Evolutionary conservation across 2,113 vertebrate genomes (phyloP).

Genomic region (Columba livia): DNA sequence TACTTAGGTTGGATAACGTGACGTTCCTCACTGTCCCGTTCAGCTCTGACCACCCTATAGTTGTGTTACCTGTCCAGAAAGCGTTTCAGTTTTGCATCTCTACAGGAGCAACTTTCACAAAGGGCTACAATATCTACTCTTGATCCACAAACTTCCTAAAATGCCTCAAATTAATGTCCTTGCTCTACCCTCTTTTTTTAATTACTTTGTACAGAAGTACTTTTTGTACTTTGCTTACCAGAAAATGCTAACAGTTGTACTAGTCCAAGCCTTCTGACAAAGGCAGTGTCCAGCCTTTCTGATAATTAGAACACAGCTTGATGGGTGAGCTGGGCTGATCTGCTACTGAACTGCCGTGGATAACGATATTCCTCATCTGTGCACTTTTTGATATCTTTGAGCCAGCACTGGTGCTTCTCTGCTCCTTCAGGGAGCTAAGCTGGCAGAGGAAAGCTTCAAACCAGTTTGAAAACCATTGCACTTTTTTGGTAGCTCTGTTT

Average conservation of each 20-base stretch:
- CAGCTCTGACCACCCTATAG: neutral
- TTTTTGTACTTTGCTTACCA: neutral
- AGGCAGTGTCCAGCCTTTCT: neutral
- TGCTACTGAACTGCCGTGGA: neutral
- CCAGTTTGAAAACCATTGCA: neutral
- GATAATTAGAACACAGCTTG: neutral
- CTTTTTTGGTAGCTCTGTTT: neutral
- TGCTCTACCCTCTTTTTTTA: neutral
- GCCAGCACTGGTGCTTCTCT: neutral
- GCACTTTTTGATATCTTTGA: neutral
- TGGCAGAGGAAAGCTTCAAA: neutral
- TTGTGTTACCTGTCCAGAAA: neutral
- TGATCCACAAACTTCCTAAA: neutral
- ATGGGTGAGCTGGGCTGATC: neutral
- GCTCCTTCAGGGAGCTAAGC: neutral
- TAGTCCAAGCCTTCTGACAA: neutral
- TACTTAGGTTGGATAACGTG: fast-evolving
- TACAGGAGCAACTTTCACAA: neutral
- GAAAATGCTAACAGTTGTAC: neutral
- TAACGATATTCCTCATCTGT: neutral
- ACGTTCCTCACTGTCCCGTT: neutral
- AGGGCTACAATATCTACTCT: neutral
- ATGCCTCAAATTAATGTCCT: neutral
- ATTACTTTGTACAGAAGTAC: neutral
- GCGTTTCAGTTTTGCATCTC: neutral